Evolutionary conservation across 1,140 invertebrate genomes (phyloP).

Genomic region (Caenorhabditis latens): DNA sequence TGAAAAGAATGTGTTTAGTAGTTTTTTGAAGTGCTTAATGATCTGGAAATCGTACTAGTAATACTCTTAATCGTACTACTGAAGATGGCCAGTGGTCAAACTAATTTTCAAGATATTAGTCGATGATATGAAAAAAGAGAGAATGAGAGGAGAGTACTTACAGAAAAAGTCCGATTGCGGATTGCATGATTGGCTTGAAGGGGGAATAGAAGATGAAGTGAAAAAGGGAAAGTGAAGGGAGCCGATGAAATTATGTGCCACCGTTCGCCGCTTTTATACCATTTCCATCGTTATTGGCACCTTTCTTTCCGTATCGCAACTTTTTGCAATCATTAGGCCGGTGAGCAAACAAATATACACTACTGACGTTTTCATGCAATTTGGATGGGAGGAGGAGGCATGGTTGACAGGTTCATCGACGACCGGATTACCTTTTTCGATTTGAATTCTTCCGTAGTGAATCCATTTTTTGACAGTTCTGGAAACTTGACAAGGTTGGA

Average conservation of each 20-base stretch:
- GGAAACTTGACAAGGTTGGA: not conserved
- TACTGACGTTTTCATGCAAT: slow-evolving; percentile 31
- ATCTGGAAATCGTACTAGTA: slow-evolving; percentile 51
- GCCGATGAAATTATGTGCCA: not conserved
- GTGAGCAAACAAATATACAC: slow-evolving; percentile 41
- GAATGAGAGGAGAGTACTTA: not conserved
- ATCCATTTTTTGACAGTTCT: slow-evolving; percentile 52
- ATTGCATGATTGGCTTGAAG: slow-evolving; percentile 19
- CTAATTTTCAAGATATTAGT: slow-evolving; percentile 36
- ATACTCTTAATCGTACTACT: slow-evolving; percentile 2
- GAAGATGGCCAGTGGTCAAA: slow-evolving; percentile 33
- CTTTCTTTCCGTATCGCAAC: slow-evolving; percentile 53
- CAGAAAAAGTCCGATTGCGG: slow-evolving; percentile 21
- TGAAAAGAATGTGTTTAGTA: not conserved
- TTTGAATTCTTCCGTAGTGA: not conserved
- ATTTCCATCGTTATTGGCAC: slow-evolving; percentile 33
- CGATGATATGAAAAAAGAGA: not conserved
- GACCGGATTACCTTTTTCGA: slow-evolving; percentile 28
- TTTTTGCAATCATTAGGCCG: slow-evolving; percentile 42
- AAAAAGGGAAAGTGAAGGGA: not conserved
- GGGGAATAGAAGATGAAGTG: not conserved
- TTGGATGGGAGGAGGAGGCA: not conserved
- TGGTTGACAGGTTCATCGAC: slow-evolving; percentile 52
- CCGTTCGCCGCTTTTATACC: slow-evolving; percentile 24
- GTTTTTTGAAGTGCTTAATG: slow-evolving; percentile 1